A percentile compares a stretch with the other conserved stretches of the same genome.
These are phyloP conservation scores for Meteorus sp. DNA, from an alignment of 1,140 invertebrate species.

Conservation along the genomic window DNA sequence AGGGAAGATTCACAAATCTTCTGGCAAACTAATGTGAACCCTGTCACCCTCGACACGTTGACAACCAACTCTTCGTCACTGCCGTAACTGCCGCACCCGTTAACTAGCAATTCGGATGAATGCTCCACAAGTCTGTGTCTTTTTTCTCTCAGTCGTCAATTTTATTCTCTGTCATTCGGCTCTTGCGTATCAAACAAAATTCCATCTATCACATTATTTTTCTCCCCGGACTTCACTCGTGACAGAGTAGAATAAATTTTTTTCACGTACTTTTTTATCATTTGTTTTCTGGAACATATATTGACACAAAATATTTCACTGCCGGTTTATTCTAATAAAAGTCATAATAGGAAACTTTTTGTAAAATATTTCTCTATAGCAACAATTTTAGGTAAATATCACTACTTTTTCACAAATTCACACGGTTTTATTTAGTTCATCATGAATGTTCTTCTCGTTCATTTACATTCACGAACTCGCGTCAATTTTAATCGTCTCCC, in stretches of 20 bases:
- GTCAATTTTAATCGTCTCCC: too few species aligned
- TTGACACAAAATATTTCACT: too few species aligned
- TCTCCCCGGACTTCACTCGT: too few species aligned
- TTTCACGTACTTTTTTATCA: too few species aligned
- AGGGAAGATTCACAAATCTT: constrained; percentile 7
- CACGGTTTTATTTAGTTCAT: too few species aligned
- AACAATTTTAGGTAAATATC: neutral
- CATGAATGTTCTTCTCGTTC: neutral
- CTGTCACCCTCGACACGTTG: constrained; percentile 11
- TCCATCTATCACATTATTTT: too few species aligned
- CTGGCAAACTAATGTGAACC: constrained; percentile 8
- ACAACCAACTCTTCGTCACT: constrained; percentile 10
- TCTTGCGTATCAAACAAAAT: too few species aligned
- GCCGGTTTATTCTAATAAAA: too few species aligned
- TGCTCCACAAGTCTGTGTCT: neutral
- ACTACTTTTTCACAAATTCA: neutral
- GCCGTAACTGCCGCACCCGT: constrained; percentile 4
- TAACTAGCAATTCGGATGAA: neutral
- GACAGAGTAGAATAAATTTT: too few species aligned
- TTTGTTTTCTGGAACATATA: too few species aligned
- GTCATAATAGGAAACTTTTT: too few species aligned
- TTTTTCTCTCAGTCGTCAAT: neutral
- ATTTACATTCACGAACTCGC: neutral
- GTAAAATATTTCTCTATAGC: too few species aligned
- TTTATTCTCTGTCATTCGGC: neutral